Percentiles rank a stretch among this genome's conserved stretches.
phyloP scores from a whole-genome alignment of 2,888 invertebrate genomes.

The Buathra laborator region DNA sequence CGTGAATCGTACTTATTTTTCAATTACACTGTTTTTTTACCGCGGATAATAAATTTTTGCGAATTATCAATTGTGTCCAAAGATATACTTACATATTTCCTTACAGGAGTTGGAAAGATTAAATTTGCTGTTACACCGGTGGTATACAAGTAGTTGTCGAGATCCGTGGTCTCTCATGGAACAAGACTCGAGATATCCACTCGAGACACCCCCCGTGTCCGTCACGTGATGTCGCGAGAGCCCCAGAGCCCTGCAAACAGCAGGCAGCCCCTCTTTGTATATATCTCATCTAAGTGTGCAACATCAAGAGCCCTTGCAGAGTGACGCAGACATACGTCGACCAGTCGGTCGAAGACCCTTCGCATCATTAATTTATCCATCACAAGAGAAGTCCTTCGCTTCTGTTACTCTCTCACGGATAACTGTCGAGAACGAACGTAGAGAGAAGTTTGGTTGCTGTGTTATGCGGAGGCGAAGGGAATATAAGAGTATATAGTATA shows the following conservation, averaged over 20 bases:
- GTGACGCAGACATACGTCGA: slow-evolving; percentile 77
- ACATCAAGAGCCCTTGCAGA: slow-evolving; percentile 60
- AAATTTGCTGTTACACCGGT: slow-evolving; percentile 25
- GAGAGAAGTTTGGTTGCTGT: neutral
- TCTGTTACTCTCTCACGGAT: slow-evolving; percentile 23
- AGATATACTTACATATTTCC: neutral
- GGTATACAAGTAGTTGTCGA: neutral
- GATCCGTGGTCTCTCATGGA: neutral
- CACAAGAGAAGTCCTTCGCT: slow-evolving; percentile 52
- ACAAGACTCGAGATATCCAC: slow-evolving; percentile 36
- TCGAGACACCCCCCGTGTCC: slow-evolving; percentile 34
- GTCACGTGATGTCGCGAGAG: slow-evolving; percentile 20
- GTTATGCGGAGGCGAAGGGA: neutral
- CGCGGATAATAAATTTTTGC: too few relatives aligned
- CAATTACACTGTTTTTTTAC: too few relatives aligned
- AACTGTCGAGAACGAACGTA: neutral
- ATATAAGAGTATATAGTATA: slow-evolving; percentile 9
- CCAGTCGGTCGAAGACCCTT: slow-evolving; percentile 71
- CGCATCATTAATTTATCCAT: slow-evolving; percentile 81
- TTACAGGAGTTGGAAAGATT: slow-evolving; percentile 40
- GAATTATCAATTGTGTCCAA: neutral
- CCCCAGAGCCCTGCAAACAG: slow-evolving; percentile 23
- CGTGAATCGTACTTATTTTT: too few relatives aligned
- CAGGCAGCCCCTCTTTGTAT: slow-evolving; percentile 45
- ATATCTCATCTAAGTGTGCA: slow-evolving; percentile 61